Base-by-base conservation (phyloP, 2,797 vertebrate genomes). In the Pempheris klunzingeri region DNA sequence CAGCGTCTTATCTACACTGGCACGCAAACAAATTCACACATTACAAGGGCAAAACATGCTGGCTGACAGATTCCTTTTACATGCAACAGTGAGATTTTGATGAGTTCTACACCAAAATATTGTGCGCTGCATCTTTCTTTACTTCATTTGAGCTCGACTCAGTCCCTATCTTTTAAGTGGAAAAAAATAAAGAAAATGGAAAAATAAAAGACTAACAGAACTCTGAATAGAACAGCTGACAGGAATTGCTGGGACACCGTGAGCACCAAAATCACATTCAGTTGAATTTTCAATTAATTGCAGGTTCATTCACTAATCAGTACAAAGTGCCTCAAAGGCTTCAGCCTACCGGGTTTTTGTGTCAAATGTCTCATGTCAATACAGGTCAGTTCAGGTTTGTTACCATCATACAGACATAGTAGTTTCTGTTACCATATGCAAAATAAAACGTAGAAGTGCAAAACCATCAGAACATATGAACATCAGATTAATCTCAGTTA, bases 1-100 rank as follows among this genome's bases (percentile, higher is more conserved):
- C 74, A 32, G 71, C 24, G 9, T 65, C 68, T 80, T 66, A 77
- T 79, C 74, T 57, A 12, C 77, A 26, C 63, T 68, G 75, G 75
- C 83, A 74, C 0, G 39, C 15, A 18, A 61, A 80, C 60, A 75
- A 74, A 70, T 66, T 54, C 71, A 67, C 77, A 74, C 65, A 62
- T 65, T 74, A 80, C 65, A 68, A 52, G 62, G 68, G 58, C 38
- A 43, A 64, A 79, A 41, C 55, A 61, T 30, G 39, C 24, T 36
- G 70, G 55, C 36, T 55, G 57, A 59, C 28, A 15, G 10, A 18
- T 28, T 26, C 2, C 3, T 22, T 71, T 54, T 39, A 28, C 5
- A 20, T 14, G 57, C 38, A 18, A 36, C 28, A 65, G 26, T 20
- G 61, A 17, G 41, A n/a, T 62, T 55, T 52, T n/a, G 8, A 70